phyloP scores from a whole-genome alignment of 1,140 invertebrate genomes.

The Diabrotica undecimpunctata region DNA sequence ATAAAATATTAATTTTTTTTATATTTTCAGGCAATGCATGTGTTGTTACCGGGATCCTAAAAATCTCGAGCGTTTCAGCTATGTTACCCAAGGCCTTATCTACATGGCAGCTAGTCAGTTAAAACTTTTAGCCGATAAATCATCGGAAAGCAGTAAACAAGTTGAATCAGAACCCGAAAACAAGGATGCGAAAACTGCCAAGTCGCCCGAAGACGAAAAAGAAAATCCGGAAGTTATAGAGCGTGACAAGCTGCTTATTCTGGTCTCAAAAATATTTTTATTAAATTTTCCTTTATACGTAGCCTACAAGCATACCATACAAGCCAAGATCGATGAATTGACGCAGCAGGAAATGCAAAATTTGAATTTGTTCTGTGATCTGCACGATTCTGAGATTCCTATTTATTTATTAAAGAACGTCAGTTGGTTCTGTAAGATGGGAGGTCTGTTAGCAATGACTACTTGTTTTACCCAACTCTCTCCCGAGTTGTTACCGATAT shows the following conservation, averaged over 20 bases:
- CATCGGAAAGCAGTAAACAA: constrained; percentile 27
- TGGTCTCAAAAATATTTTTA: constrained; percentile 77
- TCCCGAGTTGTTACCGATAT: constrained; percentile 73
- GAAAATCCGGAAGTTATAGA: constrained; percentile 53
- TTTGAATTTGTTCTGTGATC: constrained; percentile 81
- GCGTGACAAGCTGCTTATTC: constrained; percentile 71
- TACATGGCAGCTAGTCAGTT: constrained; percentile 68
- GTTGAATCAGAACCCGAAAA: constrained; percentile 27
- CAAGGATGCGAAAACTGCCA: constrained; percentile 22
- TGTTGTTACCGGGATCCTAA: constrained; percentile 87
- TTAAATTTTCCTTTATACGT: constrained; percentile 90
- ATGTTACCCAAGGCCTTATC: constrained; percentile 79
- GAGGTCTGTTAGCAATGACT: constrained; percentile 81
- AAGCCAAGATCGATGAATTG: constrained; percentile 72
- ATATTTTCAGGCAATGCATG: constrained; percentile 76
- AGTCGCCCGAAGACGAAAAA: constrained; percentile 33
- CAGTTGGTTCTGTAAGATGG: constrained; percentile 85
- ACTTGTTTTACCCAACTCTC: constrained; percentile 74
- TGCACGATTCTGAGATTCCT: constrained; percentile 89
- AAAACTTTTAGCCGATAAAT: constrained; percentile 61
- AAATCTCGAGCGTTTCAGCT: constrained; percentile 85
- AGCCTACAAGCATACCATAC: constrained; percentile 81
- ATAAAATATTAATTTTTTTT: no score
- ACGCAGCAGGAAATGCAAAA: constrained; percentile 72
- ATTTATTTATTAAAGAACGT: constrained; percentile 85